Base-by-base conservation (phyloP, 2,888 invertebrate genomes). In the Nudaria mundana region DNA sequence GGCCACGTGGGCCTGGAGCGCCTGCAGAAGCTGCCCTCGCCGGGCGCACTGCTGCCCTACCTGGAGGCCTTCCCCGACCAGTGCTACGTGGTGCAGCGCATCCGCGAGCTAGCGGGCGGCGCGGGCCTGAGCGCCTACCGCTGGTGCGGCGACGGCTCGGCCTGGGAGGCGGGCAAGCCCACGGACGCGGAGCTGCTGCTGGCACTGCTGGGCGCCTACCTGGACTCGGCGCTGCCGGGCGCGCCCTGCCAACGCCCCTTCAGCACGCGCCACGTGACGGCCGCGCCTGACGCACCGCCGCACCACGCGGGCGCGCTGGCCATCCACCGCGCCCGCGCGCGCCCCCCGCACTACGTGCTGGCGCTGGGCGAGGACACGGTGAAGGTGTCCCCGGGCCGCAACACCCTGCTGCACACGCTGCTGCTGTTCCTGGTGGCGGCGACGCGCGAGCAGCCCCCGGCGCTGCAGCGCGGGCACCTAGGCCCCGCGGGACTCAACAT, bases 101-200 rank as follows among this genome's bases (percentile, higher is more conserved):
- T 97, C 22, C 90, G 91, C 66, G 94, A 95, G 63, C 88, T 98
- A 48, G 91, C 94, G 0, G 92, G 91, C 68, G 97, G 96, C 46
- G 95, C 97, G 6, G 96, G 96, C 68, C 94, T 98, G 88, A 94
- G 95, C 65, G 94, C 94, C 61, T 98, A 94, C 82, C 93, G 93
- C 51, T 98, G 98, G 97, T 93, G 94, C 80, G 91, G 93, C 40
- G 97, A 97, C 30, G 94, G 94, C 26, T 84, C 94, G 63, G 92
- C 91, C 31, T 97, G 97, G 97, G 94, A 93, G 58, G 93, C 93
- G 44, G 91, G 93, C 63, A 86, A 95, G 55, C 97, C 97, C 8
- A 93, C 95, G n/a, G 98, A 98, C 88, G 92, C 96, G 15, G 94
- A 94, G 64, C 93, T 97, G 52, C 87, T 98, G 44, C 94, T 97